phyloP scores from a whole-genome alignment of 2,113 vertebrate species.

The Marmota monax region DNA sequence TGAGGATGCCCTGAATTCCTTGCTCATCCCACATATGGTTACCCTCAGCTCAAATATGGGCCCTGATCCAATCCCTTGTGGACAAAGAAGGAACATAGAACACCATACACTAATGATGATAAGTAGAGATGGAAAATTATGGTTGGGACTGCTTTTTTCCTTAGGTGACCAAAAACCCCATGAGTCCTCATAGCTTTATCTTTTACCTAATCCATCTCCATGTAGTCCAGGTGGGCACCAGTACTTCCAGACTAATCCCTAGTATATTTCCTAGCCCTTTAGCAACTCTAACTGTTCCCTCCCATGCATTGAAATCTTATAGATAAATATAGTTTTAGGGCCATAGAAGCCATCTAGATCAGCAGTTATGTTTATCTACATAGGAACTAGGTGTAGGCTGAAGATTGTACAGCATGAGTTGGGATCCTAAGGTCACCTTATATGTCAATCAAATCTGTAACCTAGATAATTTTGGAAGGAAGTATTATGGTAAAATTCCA shows the following conservation, averaged over 20 bases:
- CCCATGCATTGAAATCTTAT: background rate
- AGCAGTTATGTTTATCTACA: background rate
- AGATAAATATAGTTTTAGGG: background rate
- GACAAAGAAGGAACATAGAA: background rate
- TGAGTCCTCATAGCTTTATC: background rate
- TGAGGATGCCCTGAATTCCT: slow-evolving; percentile 1
- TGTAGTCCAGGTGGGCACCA: background rate
- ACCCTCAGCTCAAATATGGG: background rate
- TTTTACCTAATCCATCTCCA: background rate
- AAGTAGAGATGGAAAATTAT: background rate
- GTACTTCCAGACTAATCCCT: background rate
- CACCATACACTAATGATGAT: background rate
- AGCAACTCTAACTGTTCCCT: background rate
- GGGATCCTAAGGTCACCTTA: background rate
- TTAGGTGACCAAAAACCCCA: background rate
- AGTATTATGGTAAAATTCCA: background rate
- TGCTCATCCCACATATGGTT: background rate
- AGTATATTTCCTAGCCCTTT: background rate
- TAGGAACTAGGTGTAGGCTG: background rate
- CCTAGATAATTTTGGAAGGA: background rate
- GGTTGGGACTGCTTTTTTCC: background rate
- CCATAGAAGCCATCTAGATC: background rate
- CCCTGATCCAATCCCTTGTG: background rate
- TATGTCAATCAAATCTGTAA: slow-evolving; percentile 8
- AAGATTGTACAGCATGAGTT: background rate